Evolutionary conservation across 2,797 vertebrate species (phyloP), one percentile per base, ranked within the genome.

Genomic region (Acipenser oxyrinchus): DNA sequence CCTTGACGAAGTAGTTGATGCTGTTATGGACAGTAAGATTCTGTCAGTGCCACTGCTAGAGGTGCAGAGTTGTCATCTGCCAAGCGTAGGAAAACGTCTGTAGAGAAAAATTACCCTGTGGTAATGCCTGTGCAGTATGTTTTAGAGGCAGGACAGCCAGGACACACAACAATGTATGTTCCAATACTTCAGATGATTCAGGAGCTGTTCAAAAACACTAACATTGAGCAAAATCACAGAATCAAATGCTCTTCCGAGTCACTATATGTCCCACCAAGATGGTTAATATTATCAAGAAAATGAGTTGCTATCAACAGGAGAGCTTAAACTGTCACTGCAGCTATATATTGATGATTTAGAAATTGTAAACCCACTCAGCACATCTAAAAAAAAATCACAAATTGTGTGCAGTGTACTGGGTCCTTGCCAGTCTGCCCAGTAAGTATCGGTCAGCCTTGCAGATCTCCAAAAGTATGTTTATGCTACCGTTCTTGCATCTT

Each of bases 131-230:
- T 68, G 18, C 62, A 67, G 49, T 65, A 68, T 70, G 66, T 15
- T 10, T 37, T 70, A 65, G 58, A 72, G 65, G 12, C 64, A 23
- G 60, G 65, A 37, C 18, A 18, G 18, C 2, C 18, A 18, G 18
- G 1, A 18, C 62, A 55, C 13, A 67, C 53, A 64, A 57, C 58
- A 12, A 57, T 66, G 7, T 55, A 73, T 23, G 37, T 73, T 55
- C 62, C 66, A 13, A 61, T 73, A 37, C 72, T 64, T 60, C 11
- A 73, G 10, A 70, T 70, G 69, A 73, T 70, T 12, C 72, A 73
- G 49, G 49, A 68, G 60, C 63, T 73, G 48, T 70, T 70, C 50
- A 70, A 10, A 70, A 63, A 70, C 52, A 70, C 72, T 62, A 52
- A 70, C 62, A 52, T 63, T 66, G 51, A 37, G 68, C 9, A 60